Evolutionary conservation across 1,140 invertebrate genomes (phyloP).

Genomic region (Scylla paramamosain): DNA sequence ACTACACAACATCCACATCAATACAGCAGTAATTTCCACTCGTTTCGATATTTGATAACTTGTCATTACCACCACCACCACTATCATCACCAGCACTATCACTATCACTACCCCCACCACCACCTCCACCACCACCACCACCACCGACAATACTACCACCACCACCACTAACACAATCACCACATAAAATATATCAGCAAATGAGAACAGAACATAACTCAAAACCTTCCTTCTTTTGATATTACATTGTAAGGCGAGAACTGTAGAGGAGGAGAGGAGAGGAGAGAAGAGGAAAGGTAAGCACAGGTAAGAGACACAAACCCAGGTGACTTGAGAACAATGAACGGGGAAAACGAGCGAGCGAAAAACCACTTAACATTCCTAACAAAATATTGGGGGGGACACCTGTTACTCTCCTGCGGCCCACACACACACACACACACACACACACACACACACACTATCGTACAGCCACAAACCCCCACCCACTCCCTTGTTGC

Average conservation of each 20-base stretch:
- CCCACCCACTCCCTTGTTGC: not conserved
- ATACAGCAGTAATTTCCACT: too few relatives aligned
- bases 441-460: constrained; percentile 6
- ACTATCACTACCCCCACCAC: not conserved
- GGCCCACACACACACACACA: not conserved
- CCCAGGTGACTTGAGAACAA: constrained; percentile 17
- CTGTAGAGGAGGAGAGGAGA: not conserved
- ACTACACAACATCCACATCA: too few relatives aligned
- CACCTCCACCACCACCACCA: too few relatives aligned
- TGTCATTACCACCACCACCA: not conserved
- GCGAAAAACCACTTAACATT: constrained; percentile 9
- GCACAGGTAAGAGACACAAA: constrained; percentile 41
- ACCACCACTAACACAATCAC: too few relatives aligned
- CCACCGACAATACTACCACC: not conserved
- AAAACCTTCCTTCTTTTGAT: too few relatives aligned
- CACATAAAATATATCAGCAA: not conserved
- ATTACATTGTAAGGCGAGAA: too few relatives aligned
- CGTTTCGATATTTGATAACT: not conserved
- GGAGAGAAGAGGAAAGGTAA: not conserved
- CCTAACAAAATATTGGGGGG: constrained; percentile 21
- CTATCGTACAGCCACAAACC: not conserved
- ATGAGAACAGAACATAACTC: not conserved
- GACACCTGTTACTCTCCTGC: constrained; percentile 21
- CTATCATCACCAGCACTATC: too few relatives aligned
- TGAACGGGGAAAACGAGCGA: not conserved